A percentile compares a stretch with the other conserved stretches of the same genome.
Evolutionary conservation across 2,797 vertebrate species (phyloP).

Genomic region (Micromesistius poutassou): DNA sequence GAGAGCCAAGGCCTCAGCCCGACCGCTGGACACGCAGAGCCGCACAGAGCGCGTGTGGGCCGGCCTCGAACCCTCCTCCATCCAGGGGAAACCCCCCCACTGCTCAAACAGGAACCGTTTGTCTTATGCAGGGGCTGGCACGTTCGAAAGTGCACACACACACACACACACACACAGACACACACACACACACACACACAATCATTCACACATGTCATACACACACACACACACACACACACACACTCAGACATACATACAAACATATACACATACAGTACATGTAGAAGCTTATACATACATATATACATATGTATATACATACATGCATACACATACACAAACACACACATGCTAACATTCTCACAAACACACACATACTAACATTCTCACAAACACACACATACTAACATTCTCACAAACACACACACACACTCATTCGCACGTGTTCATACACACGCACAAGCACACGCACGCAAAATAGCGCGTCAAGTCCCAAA

Average conservation of each 20-base stretch:
- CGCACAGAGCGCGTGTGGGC: constrained; percentile 68
- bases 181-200: not conserved
- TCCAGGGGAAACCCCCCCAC: constrained; percentile 55
- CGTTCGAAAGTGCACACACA: not conserved
- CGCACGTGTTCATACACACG: not conserved
- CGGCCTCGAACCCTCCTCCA: constrained; percentile 60
- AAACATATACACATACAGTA: not conserved
- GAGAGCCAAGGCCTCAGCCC: constrained; percentile 62
- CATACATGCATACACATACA: not conserved
- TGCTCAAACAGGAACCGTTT: constrained; percentile 47
- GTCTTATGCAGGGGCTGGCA: constrained; percentile 26
- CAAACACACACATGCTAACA: constrained; percentile 2
- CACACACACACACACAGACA: not conserved
- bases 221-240: not conserved
- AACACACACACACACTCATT: not conserved
- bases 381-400: not conserved
- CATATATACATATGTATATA: constrained; percentile 15
- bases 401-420: no score
- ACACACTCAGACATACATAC: not conserved
- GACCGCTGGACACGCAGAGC: constrained; percentile 61
- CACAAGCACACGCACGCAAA: not conserved
- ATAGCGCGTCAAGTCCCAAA: not conserved
- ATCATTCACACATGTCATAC: not conserved
- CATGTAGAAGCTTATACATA: not conserved
- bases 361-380: not conserved